A percentile compares a stretch with the other conserved stretches of the same genome.
Conservation (phyloP, 2,797 vertebrate species). For the Hapalemur alaotrensis region DNA sequence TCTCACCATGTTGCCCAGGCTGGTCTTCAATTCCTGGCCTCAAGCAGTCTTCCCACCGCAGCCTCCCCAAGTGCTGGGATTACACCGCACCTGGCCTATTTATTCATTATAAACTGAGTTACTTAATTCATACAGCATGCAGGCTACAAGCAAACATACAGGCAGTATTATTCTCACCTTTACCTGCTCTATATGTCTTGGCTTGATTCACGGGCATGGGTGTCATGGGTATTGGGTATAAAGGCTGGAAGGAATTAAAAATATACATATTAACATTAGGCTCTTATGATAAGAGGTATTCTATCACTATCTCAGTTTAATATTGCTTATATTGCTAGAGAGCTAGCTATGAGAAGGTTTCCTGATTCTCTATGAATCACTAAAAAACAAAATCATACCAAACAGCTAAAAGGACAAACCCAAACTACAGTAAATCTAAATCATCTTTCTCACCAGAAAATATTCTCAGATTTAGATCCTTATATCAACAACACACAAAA, state of each 20-base stretch:
- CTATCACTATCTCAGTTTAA: background rate
- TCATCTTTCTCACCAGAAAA: constrained; percentile 8
- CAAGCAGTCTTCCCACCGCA: background rate
- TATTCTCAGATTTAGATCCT: background rate
- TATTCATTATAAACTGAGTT: background rate
- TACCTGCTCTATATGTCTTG: constrained; percentile 99
- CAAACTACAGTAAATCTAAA: constrained; percentile 8
- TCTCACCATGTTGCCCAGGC: background rate
- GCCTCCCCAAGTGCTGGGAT: background rate
- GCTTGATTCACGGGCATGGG: constrained; percentile 98
- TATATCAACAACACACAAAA: background rate
- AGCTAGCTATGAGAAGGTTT: background rate
- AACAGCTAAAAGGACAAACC: constrained; percentile 8
- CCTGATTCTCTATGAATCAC: background rate
- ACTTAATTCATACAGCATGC: constrained; percentile 82
- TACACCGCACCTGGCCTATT: background rate
- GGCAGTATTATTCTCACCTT: constrained; percentile 95
- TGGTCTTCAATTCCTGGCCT: background rate
- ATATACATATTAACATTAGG: constrained; percentile 41
- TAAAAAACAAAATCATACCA: constrained; percentile 39
- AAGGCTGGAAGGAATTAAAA: constrained; percentile 88
- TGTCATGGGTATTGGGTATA: constrained; percentile 98
- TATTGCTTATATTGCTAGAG: background rate
- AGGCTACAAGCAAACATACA: constrained; percentile 82
- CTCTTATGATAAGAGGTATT: background rate